Evolutionary conservation across 2,113 vertebrate genomes (phyloP), one percentile per base, ranked within the genome.

Genomic region (Apodemus sylvaticus): DNA sequence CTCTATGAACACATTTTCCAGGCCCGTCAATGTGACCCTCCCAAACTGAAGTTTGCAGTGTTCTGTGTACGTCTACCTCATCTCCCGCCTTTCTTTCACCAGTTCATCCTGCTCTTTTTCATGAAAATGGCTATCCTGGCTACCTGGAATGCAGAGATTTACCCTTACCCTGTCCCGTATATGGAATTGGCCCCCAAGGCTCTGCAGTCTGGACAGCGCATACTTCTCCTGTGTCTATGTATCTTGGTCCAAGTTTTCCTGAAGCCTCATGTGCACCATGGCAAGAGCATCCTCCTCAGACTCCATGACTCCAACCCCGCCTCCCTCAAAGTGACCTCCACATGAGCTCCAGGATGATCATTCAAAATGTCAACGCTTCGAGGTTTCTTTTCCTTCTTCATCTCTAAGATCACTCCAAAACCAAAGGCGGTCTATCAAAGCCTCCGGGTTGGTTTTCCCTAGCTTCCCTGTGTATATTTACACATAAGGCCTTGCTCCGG

Each of bases 21-120:
- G 77, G 39, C 3, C 20, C 2, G 24, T 86, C 8, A 34, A 81
- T 34, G 68, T 55, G 70, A 89, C 34, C 20, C 81, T 13, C 45
- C 81, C 62, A 81, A 95, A 89, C 48, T 70, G 53, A 73, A 90
- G 48, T 51, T n/a, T 91, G 77, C 53, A 90, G 22, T 48, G 34
- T 78, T 71, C 48, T 60, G 68, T 31, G 89, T 86, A 60, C 36
- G 22, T 94, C 24, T 19, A 53, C 29, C 60, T 19, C 19, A 26
- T 83, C 93, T 7, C 53, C 86, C 71, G 7, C 8, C 48, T 17
- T 66, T 83, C 48, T 17, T 66, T 83, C 78, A 88, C 26, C 16
- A 73, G 5, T 7, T 31, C 48, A 85, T 36, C 68, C 62, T 90
- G 8, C 48, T 85, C 20, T 19, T 92, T 71, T 64, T 55, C 45